Percentiles rank a stretch among this genome's conserved stretches.
These are phyloP conservation scores for Collichthys lucidus DNA, from an alignment of 2,113 vertebrate species.

Conservation along the genomic window DNA sequence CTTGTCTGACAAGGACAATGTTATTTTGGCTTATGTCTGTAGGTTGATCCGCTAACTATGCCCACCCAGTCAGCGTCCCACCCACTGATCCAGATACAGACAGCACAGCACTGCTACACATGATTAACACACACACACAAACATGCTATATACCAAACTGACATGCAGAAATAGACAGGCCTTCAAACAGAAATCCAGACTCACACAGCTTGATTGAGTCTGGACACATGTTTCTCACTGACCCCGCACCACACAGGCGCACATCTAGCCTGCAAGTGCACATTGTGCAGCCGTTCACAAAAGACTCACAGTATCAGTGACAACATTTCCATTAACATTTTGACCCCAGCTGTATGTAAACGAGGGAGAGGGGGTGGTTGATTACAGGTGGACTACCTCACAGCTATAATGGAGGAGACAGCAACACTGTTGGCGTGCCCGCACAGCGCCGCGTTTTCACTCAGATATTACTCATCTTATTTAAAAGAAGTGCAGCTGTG, in stretches of 20 bases:
- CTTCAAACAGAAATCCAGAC: slow-evolving; percentile 3
- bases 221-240: slow-evolving; percentile 33
- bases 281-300: slow-evolving; percentile 35
- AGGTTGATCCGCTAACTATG: background rate
- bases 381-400: slow-evolving; percentile 37
- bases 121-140: slow-evolving; percentile 6
- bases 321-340: slow-evolving; percentile 52
- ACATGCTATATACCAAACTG: slow-evolving; percentile 1
- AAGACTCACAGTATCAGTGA: slow-evolving; percentile 46
- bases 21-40: slow-evolving; percentile 3
- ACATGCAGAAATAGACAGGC: slow-evolving; percentile 18
- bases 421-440: slow-evolving; percentile 7
- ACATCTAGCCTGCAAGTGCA: slow-evolving; percentile 10
- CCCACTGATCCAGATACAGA: background rate
- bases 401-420: slow-evolving; percentile 18
- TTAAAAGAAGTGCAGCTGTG: slow-evolving; percentile 40
- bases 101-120: background rate
- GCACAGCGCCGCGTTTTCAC: slow-evolving; percentile 34
- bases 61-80: background rate
- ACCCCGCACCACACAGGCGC: slow-evolving; percentile 19
- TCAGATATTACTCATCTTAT: slow-evolving; percentile 44
- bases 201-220: slow-evolving; percentile 2
- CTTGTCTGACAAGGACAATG: slow-evolving; percentile 22
- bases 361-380: background rate
- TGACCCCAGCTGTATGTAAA: slow-evolving; percentile 35